Conservation (phyloP, 1,140 invertebrate genomes). For the Ostrea denselamellosa region DNA sequence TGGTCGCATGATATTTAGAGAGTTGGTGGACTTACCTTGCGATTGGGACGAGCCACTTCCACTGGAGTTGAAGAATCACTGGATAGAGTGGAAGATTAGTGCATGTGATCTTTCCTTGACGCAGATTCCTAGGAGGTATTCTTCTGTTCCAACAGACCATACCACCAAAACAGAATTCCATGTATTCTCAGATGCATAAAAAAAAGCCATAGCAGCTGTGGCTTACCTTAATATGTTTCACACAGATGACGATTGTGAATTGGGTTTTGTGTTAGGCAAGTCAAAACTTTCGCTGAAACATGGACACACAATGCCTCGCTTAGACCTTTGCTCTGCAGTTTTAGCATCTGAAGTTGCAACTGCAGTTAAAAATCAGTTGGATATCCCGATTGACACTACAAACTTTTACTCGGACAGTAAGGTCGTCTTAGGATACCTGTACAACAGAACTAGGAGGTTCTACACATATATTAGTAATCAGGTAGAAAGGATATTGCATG, state of each 20-base stretch:
- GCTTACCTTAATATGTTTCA: conserved; percentile 36
- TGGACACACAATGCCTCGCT: conserved; percentile 52
- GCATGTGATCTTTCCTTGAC: background rate
- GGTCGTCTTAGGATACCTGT: conserved; percentile 40
- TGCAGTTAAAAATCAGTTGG: background rate
- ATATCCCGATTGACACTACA: background rate
- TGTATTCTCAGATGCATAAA: conserved; percentile 52
- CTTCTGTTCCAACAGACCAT: conserved; percentile 52
- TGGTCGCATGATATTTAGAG: conserved; percentile 51
- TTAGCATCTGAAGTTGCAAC: conserved; percentile 44
- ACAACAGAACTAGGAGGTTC: conserved; percentile 41
- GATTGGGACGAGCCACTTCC: conserved; percentile 61
- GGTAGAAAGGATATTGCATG: conserved; percentile 14
- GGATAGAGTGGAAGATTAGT: background rate
- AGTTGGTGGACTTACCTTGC: background rate
- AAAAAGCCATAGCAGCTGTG: conserved; percentile 52
- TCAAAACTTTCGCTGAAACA: conserved; percentile 45
- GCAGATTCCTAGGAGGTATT: background rate
- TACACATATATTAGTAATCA: conserved; percentile 46
- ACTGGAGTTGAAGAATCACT: background rate
- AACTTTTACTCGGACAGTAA: conserved; percentile 33
- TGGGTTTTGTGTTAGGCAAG: conserved; percentile 49
- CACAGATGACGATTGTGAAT: background rate
- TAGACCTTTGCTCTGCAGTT: conserved; percentile 55
- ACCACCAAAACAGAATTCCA: conserved; percentile 72